phyloP scores from a whole-genome alignment of 64 coral and sea anemone species.

The Dendronephthya gigantea region DNA sequence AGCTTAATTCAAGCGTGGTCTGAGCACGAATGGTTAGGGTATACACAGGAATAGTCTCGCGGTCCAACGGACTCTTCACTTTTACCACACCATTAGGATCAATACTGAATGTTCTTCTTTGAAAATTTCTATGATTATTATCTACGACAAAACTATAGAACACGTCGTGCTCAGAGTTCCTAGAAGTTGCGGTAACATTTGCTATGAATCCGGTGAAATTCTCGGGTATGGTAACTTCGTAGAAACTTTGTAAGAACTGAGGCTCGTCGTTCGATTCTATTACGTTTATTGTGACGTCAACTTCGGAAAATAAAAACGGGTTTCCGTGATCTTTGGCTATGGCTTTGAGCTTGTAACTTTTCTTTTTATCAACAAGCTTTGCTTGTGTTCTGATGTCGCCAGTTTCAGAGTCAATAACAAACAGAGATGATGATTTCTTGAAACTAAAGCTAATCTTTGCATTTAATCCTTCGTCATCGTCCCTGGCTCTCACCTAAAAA shows the following conservation, averaged over 20 bases:
- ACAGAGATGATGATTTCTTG: conserved; percentile 33
- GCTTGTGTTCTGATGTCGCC: conserved; percentile 58
- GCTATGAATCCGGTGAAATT: background rate
- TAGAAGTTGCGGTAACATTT: background rate
- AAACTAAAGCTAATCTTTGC: conserved; percentile 52
- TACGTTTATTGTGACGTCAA: background rate
- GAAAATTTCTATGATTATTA: conserved; percentile 41
- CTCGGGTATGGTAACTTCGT: background rate
- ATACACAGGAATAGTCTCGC: conserved; percentile 57
- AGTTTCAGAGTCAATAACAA: conserved; percentile 52
- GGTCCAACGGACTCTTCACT: conserved; percentile 45
- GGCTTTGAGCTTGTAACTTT: conserved; percentile 24
- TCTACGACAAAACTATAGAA: conserved; percentile 57
- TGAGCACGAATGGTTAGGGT: conserved; percentile 69
- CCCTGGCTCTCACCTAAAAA: conserved; percentile 57
- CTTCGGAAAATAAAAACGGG: conserved; percentile 23
- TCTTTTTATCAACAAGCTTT: conserved; percentile 11
- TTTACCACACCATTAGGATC: background rate
- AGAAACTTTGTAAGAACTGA: background rate
- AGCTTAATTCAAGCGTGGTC: conserved; percentile 30
- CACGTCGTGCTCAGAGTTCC: background rate
- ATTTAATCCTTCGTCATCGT: conserved; percentile 65
- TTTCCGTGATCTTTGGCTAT: conserved; percentile 68
- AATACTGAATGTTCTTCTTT: conserved; percentile 52
- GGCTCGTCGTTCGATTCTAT: background rate